Evolutionary conservation across 2,797 vertebrate genomes (phyloP).

Genomic region (Acanthopagrus latus): DNA sequence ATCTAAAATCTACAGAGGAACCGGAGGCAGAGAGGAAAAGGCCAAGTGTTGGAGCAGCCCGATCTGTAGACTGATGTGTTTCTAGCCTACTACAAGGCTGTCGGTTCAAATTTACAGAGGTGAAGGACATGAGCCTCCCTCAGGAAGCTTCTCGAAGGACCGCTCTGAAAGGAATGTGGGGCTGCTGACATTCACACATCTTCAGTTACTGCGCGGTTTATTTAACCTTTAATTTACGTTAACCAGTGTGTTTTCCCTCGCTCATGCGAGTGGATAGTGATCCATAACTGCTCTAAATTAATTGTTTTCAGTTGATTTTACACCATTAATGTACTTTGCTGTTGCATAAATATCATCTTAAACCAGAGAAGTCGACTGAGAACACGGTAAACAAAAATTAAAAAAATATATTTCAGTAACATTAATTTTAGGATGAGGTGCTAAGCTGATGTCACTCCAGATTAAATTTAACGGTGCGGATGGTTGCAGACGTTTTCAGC

Average conservation of each 20-base stretch:
- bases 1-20: neutral
- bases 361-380: neutral
- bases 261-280: neutral
- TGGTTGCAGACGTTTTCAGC: conserved; percentile 27
- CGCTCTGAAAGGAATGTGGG: conserved; percentile 65
- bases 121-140: conserved; percentile 69
- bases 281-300: neutral
- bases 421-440: conserved; percentile 16
- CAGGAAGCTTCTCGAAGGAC: conserved; percentile 61
- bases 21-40: conserved; percentile 21
- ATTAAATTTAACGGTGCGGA: conserved; percentile 14
- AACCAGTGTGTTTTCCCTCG: neutral
- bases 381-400: conserved; percentile 15
- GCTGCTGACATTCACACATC: conserved; percentile 65
- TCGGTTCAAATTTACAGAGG: conserved; percentile 60
- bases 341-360: neutral
- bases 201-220: conserved; percentile 65
- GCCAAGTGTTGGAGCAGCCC: conserved; percentile 1
- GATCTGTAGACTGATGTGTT: conserved; percentile 36
- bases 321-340: neutral
- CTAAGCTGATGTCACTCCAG: conserved; percentile 15
- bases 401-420: conserved; percentile 9
- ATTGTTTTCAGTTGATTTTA: conserved; percentile 9
- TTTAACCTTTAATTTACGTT: conserved; percentile 63
- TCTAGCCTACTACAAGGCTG: conserved; percentile 46